Conservation (phyloP, 1,140 invertebrate genomes). For the Lineus longissimus region DNA sequence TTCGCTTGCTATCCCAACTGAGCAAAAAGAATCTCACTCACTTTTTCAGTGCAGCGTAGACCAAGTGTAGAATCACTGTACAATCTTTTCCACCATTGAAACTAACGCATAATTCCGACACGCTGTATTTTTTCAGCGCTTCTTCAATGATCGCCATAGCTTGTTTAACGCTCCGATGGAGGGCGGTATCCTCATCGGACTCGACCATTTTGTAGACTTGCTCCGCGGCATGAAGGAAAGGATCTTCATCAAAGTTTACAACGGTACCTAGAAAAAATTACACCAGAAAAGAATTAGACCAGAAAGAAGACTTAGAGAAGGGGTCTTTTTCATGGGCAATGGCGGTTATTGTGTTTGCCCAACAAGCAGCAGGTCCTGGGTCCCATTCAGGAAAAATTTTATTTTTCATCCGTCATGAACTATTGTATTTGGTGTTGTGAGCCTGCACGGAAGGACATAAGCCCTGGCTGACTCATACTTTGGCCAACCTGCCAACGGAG, state of each 20-base stretch:
- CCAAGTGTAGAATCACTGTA: conserved; percentile 80
- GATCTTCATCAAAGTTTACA: conserved; percentile 49
- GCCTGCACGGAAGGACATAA: too few species aligned
- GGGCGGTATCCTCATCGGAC: conserved; percentile 16
- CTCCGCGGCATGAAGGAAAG: conserved; percentile 36
- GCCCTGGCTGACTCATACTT: too few species aligned
- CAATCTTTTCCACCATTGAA: conserved; percentile 99
- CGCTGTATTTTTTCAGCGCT: conserved; percentile 32
- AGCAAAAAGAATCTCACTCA: conserved; percentile 15
- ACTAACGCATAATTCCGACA: conserved; percentile 75
- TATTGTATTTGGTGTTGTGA: too few species aligned
- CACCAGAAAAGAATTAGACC: neutral
- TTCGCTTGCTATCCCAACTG: too few species aligned
- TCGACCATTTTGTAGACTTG: conserved; percentile 37
- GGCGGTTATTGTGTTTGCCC: too few species aligned
- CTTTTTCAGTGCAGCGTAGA: conserved; percentile 62
- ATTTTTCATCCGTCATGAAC: too few species aligned
- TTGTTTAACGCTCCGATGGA: conserved; percentile 22
- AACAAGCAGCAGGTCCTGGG: too few species aligned
- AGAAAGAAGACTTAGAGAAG: neutral
- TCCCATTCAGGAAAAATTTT: too few species aligned
- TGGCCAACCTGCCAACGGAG: too few species aligned
- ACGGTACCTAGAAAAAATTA: conserved; percentile 28
- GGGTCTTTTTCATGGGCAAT: too few species aligned
- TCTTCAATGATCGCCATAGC: conserved; percentile 37